phyloP scores from a whole-genome alignment of 2,113 vertebrate species.

The Athene cunicularia region DNA sequence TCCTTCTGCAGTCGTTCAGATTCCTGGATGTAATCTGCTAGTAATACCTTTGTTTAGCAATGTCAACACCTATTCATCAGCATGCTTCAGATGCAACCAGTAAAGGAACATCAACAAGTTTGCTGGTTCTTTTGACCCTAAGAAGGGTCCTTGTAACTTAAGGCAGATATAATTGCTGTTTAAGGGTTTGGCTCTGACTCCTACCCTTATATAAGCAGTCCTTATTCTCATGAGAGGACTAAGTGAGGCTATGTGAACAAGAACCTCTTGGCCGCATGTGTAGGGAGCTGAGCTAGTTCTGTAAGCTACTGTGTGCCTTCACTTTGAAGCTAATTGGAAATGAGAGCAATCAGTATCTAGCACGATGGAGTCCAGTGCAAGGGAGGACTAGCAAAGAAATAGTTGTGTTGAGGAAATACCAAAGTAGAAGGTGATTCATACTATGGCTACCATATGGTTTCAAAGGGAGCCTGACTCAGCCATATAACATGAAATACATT shows the following conservation, averaged over 20 bases:
- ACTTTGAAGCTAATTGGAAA: neutral
- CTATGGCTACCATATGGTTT: neutral
- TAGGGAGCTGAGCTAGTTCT: neutral
- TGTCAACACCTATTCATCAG: constrained; percentile 82
- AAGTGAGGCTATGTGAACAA: neutral
- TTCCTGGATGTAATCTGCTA: constrained; percentile 77
- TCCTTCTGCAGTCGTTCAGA: constrained; percentile 68
- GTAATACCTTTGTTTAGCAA: constrained; percentile 84
- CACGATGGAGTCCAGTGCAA: neutral
- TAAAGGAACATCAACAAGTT: neutral
- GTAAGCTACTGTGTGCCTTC: neutral
- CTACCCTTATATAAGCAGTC: neutral
- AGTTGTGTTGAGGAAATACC: neutral
- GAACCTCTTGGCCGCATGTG: neutral
- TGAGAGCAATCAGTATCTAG: neutral
- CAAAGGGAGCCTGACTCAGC: neutral
- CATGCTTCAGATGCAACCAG: neutral
- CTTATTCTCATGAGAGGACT: neutral
- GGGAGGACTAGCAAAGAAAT: neutral
- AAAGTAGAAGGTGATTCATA: neutral
- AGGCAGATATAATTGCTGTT: neutral
- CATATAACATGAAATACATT: accelerated
- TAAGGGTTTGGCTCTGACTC: neutral
- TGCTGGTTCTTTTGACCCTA: neutral
- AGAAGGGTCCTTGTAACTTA: neutral